Evolutionary conservation across 2,797 vertebrate species (phyloP).

Genomic region (Euphonia xanthogaster): DNA sequence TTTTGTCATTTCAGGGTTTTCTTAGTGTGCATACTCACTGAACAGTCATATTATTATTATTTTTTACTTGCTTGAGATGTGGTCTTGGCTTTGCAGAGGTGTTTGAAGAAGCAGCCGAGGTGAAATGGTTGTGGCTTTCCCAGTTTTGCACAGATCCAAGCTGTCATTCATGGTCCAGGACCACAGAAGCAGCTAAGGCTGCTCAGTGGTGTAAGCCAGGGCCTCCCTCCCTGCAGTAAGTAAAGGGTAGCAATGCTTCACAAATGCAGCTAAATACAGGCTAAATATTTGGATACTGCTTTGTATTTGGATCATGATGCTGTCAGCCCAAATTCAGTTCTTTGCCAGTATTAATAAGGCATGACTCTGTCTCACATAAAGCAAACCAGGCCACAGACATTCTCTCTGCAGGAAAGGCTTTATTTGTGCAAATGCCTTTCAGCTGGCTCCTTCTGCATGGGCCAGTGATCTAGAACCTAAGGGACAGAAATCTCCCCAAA

Average conservation of each 20-base stretch:
- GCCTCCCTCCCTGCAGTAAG: neutral
- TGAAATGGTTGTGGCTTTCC: neutral
- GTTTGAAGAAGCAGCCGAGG: neutral
- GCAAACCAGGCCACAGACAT: neutral
- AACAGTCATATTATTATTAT: neutral
- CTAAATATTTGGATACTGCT: neutral
- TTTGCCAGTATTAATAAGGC: neutral
- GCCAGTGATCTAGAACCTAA: neutral
- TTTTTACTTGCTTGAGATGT: neutral
- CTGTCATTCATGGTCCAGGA: neutral
- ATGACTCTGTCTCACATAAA: neutral
- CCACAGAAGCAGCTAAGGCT: neutral
- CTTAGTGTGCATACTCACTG: neutral
- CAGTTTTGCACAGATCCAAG: neutral
- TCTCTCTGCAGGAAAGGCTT: neutral
- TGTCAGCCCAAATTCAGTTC: neutral
- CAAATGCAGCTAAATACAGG: neutral
- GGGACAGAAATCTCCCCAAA: neutral
- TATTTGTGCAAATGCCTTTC: neutral
- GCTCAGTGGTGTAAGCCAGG: neutral
- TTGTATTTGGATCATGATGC: neutral
- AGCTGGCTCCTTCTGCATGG: neutral
- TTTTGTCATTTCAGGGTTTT: neutral
- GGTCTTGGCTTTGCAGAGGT: neutral
- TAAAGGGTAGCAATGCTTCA: neutral